Evolutionary conservation across 2,113 vertebrate species (phyloP).

Genomic region (Trogon surrucura): DNA sequence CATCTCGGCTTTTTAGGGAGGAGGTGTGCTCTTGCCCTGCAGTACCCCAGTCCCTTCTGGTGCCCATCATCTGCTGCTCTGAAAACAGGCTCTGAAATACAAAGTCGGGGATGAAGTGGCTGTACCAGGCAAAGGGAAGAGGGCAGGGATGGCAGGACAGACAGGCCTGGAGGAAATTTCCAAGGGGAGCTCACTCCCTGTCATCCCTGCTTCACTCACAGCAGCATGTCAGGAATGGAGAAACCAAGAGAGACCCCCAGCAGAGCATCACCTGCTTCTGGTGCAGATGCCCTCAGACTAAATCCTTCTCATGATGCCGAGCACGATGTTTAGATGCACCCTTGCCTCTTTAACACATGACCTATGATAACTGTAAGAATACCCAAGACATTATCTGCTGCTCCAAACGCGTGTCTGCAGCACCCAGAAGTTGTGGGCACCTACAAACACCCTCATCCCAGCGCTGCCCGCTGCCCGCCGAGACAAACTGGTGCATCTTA

Average conservation of each 20-base stretch:
- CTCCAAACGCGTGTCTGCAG: background rate
- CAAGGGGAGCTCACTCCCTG: fast-evolving
- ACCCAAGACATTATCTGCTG: background rate
- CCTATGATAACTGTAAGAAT: background rate
- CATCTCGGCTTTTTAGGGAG: background rate
- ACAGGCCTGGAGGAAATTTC: background rate
- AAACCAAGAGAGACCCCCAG: background rate
- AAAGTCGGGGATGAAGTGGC: background rate
- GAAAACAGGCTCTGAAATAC: background rate
- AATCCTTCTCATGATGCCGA: background rate
- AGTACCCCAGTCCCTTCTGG: background rate
- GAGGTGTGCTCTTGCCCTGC: background rate
- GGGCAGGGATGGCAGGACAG: background rate
- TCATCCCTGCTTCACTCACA: background rate
- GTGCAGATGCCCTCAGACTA: background rate
- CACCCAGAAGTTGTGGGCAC: background rate
- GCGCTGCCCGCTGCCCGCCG: background rate
- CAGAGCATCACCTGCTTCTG: background rate
- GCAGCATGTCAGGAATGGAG: background rate
- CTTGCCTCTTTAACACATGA: background rate
- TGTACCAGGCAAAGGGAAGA: background rate
- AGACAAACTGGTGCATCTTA: background rate
- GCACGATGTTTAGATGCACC: background rate
- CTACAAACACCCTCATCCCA: background rate
- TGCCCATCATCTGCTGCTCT: background rate